Percentiles rank a stretch among this genome's conserved stretches.
Conservation (phyloP, 1,140 invertebrate species). For the Drosophila seguyi region DNA sequence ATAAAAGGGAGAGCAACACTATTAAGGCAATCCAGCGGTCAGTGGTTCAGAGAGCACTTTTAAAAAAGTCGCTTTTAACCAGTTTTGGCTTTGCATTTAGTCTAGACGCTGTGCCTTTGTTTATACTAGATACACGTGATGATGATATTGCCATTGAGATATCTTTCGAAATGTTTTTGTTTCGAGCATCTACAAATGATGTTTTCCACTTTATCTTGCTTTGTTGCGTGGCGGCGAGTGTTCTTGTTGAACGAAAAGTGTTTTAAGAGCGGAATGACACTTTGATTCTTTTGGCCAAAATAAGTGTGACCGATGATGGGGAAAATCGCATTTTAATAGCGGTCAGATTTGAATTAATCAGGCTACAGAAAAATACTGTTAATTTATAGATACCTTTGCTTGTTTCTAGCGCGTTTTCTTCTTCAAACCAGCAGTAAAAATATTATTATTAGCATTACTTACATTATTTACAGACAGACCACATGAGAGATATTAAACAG, state of each 20-base stretch:
- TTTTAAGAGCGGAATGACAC: slow-evolving; percentile 40
- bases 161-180: slow-evolving; percentile 58
- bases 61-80: slow-evolving; percentile 30
- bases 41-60: slow-evolving; percentile 8
- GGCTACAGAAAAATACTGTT: not conserved
- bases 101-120: slow-evolving; percentile 27
- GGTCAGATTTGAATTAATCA: not conserved
- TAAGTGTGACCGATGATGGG: not conserved
- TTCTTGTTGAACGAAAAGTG: slow-evolving; percentile 6
- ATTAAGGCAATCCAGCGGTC: slow-evolving; percentile 2
- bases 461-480: slow-evolving; percentile 59
- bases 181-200: slow-evolving; percentile 35
- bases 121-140: slow-evolving; percentile 66
- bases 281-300: slow-evolving; percentile 14
- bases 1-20: not conserved
- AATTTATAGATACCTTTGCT: not conserved
- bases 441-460: slow-evolving; percentile 65
- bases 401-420: slow-evolving; percentile 4
- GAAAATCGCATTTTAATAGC: not conserved
- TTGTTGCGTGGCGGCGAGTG: slow-evolving; percentile 1
- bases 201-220: slow-evolving; percentile 28
- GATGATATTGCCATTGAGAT: slow-evolving; percentile 45
- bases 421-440: slow-evolving; percentile 26
- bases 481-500: slow-evolving; percentile 65
- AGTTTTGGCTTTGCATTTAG: slow-evolving; percentile 11